Evolutionary conservation across 2,797 vertebrate genomes (phyloP).

Genomic region (Danio albolineatus): DNA sequence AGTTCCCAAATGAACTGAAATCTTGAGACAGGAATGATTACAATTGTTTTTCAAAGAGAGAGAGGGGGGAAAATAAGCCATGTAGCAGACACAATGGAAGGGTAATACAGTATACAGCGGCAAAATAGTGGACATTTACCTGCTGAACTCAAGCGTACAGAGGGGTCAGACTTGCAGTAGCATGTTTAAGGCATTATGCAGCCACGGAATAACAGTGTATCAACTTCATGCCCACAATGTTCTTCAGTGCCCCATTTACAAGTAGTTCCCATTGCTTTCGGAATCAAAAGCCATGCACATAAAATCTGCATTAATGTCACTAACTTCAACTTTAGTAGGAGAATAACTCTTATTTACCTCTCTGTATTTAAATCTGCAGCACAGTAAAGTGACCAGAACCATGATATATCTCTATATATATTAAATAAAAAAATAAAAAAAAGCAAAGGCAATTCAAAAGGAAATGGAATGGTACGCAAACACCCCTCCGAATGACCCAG

Average conservation of each 20-base stretch:
- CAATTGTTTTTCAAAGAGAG: conserved; percentile 15
- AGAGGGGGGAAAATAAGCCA: conserved; percentile 8
- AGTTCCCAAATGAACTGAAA: conserved; percentile 50
- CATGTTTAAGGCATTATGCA: conserved; percentile 55
- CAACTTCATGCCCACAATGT: conserved; percentile 61
- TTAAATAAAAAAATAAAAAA: too few species aligned
- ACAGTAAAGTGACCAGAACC: conserved; percentile 19
- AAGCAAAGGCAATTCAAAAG: conserved; percentile 14
- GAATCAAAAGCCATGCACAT: conserved; percentile 75
- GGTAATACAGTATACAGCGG: conserved; percentile 51
- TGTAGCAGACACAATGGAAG: conserved; percentile 51
- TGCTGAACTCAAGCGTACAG: conserved; percentile 43
- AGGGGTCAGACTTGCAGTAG: conserved; percentile 48
- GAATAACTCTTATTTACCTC: conserved; percentile 9
- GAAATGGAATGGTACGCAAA: background rate
- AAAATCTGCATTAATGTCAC: conserved; percentile 64
- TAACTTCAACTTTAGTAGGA: background rate
- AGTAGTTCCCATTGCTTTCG: conserved; percentile 53
- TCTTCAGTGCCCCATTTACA: conserved; percentile 50
- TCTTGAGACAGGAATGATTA: conserved; percentile 28
- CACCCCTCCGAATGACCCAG: background rate
- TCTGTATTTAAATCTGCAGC: conserved; percentile 7
- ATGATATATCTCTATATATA: too few species aligned
- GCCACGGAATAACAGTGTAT: conserved; percentile 54
- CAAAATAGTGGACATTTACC: conserved; percentile 61